phyloP scores from a whole-genome alignment of 2,797 vertebrate species.

The Microctenopoma stevenorrisi region DNA sequence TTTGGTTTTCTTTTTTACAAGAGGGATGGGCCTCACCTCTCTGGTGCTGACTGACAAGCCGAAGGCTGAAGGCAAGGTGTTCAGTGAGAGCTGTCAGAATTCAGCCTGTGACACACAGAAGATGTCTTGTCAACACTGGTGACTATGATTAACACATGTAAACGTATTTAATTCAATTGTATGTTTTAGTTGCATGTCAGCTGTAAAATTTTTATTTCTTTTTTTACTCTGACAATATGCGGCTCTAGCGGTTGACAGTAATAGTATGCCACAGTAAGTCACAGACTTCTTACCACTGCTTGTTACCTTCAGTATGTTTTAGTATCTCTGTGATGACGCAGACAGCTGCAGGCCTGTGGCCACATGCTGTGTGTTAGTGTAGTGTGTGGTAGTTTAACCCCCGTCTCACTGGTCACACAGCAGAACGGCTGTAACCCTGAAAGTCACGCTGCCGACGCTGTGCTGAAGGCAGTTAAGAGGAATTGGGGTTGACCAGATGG shows the following conservation, averaged over 20 bases:
- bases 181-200: constrained; percentile 27
- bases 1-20: constrained; percentile 63
- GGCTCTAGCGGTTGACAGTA: neutral
- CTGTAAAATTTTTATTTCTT: neutral
- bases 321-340: constrained; percentile 24
- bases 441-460: constrained; percentile 30
- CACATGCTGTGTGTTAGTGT: constrained; percentile 46
- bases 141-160: constrained; percentile 55
- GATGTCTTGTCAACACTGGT: constrained; percentile 60
- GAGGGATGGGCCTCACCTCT: constrained; percentile 52
- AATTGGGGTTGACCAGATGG: constrained; percentile 9
- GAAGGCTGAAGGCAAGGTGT: constrained; percentile 54
- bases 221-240: too few relatives aligned
- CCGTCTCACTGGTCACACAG: constrained; percentile 32
- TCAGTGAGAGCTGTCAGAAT: constrained; percentile 51
- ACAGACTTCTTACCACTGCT: constrained; percentile 18
- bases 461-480: constrained; percentile 11
- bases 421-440: constrained; percentile 30
- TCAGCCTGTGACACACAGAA: constrained; percentile 54
- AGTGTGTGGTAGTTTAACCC: constrained; percentile 65
- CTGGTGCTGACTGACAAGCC: constrained; percentile 55
- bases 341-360: constrained; percentile 65
- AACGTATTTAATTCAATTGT: constrained; percentile 47
- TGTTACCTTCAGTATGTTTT: constrained; percentile 18
- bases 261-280: neutral